Evolutionary conservation across 2,797 vertebrate species (phyloP), one percentile per base, ranked within the genome.

Genomic region (Lindbergichthys nudifrons): DNA sequence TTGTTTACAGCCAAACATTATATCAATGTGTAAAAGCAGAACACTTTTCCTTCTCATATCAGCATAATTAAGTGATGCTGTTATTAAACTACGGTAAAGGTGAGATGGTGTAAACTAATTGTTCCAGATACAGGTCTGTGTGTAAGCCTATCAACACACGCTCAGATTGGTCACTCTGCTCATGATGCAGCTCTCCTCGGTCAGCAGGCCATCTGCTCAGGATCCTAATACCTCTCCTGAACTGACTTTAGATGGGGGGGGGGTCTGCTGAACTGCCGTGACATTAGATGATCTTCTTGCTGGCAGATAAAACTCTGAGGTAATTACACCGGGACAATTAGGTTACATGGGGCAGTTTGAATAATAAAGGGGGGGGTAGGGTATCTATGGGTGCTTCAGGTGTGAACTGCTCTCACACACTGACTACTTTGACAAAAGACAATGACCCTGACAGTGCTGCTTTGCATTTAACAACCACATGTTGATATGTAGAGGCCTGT

Each of bases 181-280:
- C 68, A 26, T 19, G 65, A 70, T 19, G 21, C 54, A 61, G 58
- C 43, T 58, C 43, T 15, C 60, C 66, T 60, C 53, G 53, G 64
- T 26, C 65, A 46, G 68, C 42, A 63, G 18, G 59, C 91, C 92
- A 92, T 93, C 92, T 93, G 92, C 71, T 88, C 72, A 43, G 51
- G 73, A 68, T 85, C 71, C 79, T 90, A 90, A 91, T 87, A 72
- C 83, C 85, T 60, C 57, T 23, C 3, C 1, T 85, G 80, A 79
- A 77, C 83, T 70, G 32, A 62, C 65, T 82, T 58, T 9, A 58
- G 69, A 23, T 32, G 5, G 32, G 2, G 42, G 73, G 43, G 53
- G 21, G 41, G 77, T 61, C 57, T 39, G 30, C 59, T 60, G 15
- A 46, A 50, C 4, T 2, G 11, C 26, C 45, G 10, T 23, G 41